These are phyloP conservation scores for Gadopsis marmoratus DNA, from an alignment of 2,797 vertebrate species.

Conservation along the genomic window DNA sequence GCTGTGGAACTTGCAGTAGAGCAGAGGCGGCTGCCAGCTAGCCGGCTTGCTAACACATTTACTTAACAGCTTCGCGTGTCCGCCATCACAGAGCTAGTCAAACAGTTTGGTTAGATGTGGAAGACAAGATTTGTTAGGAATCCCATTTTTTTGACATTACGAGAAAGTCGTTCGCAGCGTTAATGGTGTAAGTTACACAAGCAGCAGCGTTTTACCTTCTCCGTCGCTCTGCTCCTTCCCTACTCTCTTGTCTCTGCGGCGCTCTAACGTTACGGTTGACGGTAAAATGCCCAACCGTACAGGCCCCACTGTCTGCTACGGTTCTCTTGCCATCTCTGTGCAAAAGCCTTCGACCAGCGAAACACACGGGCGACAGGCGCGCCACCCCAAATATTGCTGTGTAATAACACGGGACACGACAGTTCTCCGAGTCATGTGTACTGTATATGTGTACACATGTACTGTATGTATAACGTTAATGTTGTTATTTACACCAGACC, in stretches of 20 bases:
- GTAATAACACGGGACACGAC: slow-evolving; percentile 64
- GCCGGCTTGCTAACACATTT: slow-evolving; percentile 55
- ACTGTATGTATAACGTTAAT: background rate
- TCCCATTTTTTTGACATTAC: background rate
- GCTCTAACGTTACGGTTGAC: slow-evolving; percentile 49
- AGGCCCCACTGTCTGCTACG: slow-evolving; percentile 70
- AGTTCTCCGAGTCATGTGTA: background rate
- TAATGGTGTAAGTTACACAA: no score
- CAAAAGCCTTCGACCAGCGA: slow-evolving; percentile 43
- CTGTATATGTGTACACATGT: background rate
- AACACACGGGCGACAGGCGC: slow-evolving; percentile 64
- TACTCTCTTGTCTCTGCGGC: slow-evolving; percentile 26
- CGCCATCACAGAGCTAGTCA: slow-evolving; percentile 55
- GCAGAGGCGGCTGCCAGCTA: slow-evolving; percentile 22
- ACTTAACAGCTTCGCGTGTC: slow-evolving; percentile 51
- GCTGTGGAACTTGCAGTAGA: background rate
- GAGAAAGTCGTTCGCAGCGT: background rate
- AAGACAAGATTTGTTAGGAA: background rate
- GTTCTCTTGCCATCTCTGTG: slow-evolving; percentile 69
- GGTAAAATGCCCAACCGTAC: slow-evolving; percentile 53
- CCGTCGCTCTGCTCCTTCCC: slow-evolving; percentile 40
- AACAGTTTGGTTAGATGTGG: slow-evolving; percentile 25
- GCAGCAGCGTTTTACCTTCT: slow-evolving; percentile 58
- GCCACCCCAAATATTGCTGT: slow-evolving; percentile 73
- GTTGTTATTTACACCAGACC: background rate